Base-by-base conservation (phyloP, 2,797 vertebrate genomes). In the Decapterus maruadsi region DNA sequence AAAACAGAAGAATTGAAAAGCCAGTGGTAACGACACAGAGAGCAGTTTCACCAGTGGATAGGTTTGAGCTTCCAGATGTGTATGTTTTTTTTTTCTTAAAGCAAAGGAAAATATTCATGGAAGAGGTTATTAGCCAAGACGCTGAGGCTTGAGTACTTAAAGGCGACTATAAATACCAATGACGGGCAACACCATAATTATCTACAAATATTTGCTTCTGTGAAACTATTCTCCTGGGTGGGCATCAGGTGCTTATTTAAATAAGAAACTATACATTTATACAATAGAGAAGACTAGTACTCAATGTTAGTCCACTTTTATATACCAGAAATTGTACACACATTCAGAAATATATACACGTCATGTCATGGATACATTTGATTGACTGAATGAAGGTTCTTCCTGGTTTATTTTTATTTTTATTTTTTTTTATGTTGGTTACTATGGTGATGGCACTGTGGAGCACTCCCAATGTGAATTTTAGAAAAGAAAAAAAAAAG, bases 1-100 rank as follows among this genome's bases (percentile, higher is more conserved):
- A 82, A 73, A 68, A 70, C 34, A 40, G 36, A 72, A 29, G 10
- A 42, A 68, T 50, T 10, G n/a, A 54, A 70, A 84, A 75, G 65
- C 57, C 31, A 31, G 59, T 14, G 48, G 68, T 16, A 11, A 69
- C 19, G 59, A 72, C 68, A 42, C 71, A 56, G 63, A 71, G 59
- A 68, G 73, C 86, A 90, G 89, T 87, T 86, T 87, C 80, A 76
- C 57, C 87, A 76, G 90, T 78, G 84, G 89, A 83, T 46, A 86
- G 83, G 90, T 90, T 94, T 87, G 79, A 82, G 68, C 84, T 83
- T 82, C 75, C 77, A 60, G 55, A 59, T 61, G 68, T 82, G 29
- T 71, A 45, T 54, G 43, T 36, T 62, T 17, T 65, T 75, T 68
- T 45, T 55, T 63, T 63, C 1, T 73, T 72, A 57, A 48, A 50